These are phyloP conservation scores for Orcinus orca DNA, from an alignment of 2,113 vertebrate genomes.

Conservation along the genomic window DNA sequence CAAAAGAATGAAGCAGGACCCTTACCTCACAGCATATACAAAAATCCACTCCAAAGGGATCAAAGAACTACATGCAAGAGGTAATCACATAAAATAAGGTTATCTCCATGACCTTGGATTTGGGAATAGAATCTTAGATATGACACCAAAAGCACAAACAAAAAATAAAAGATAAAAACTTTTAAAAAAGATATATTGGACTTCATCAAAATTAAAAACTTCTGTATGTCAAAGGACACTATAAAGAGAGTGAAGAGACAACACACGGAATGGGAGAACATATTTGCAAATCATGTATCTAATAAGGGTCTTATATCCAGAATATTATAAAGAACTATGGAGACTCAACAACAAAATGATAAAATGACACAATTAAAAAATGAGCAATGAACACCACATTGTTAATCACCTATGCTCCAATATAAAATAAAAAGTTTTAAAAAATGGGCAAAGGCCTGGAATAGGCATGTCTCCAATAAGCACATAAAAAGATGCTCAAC, in stretches of 20 bases:
- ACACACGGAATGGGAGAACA: background rate
- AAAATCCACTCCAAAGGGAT: background rate
- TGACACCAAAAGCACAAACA: background rate
- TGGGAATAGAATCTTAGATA: background rate
- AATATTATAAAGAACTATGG: background rate
- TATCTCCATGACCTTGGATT: background rate
- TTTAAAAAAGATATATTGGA: background rate
- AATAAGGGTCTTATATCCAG: background rate
- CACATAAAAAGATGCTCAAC: background rate
- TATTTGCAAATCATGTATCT: background rate
- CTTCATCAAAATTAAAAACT: background rate
- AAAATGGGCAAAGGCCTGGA: background rate
- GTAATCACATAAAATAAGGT: background rate
- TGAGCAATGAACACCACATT: background rate
- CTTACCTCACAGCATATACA: background rate
- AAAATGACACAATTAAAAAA: background rate
- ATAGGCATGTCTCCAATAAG: background rate
- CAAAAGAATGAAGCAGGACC: background rate
- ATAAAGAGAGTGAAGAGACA: background rate
- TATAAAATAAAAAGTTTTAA: background rate
- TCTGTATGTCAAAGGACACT: background rate
- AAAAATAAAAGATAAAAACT: background rate
- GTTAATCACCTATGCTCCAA: too few relatives aligned
- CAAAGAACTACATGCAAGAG: background rate
- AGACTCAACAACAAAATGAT: background rate